Percentiles rank a stretch among this genome's conserved stretches.
These are phyloP conservation scores for Tetranychus urticae DNA, from an alignment of 1,140 invertebrate genomes.

Conservation along the genomic window DNA sequence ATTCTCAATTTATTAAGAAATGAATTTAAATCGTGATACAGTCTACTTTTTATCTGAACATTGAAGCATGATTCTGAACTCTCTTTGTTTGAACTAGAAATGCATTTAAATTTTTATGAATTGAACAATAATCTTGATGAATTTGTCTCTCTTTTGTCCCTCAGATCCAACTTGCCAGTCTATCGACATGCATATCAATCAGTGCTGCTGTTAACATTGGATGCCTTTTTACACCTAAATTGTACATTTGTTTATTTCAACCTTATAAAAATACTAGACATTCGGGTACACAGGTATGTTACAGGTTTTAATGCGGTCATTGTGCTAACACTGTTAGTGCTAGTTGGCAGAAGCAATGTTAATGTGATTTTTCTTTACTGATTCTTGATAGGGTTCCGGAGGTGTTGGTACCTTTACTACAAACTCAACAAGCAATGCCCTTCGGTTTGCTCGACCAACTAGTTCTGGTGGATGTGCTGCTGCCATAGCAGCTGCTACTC, in stretches of 20 bases:
- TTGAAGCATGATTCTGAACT: too few relatives aligned
- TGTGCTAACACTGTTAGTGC: too few relatives aligned
- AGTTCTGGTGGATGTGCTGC: background rate
- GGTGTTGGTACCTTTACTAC: background rate
- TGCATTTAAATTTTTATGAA: too few relatives aligned
- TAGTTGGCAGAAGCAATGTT: too few relatives aligned
- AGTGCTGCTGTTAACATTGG: slow-evolving; percentile 47
- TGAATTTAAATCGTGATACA: too few relatives aligned
- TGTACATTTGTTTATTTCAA: slow-evolving; percentile 47
- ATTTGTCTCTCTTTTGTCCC: slow-evolving; percentile 25
- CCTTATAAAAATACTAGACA: slow-evolving; percentile 44
- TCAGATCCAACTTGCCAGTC: slow-evolving; percentile 47
- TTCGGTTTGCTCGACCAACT: slow-evolving; percentile 4
- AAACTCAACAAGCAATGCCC: background rate
- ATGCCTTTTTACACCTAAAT: slow-evolving; percentile 51
- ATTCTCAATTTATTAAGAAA: too few relatives aligned
- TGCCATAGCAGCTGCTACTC: background rate
- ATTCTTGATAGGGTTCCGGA: slow-evolving; percentile 3
- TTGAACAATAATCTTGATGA: too few relatives aligned
- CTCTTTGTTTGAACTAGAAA: too few relatives aligned
- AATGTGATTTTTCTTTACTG: background rate
- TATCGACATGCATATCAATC: slow-evolving; percentile 58
- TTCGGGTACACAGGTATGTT: background rate
- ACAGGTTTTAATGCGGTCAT: too few relatives aligned
- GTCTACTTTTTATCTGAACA: too few relatives aligned